phyloP scores from a whole-genome alignment of 2,113 vertebrate species.

The Cyprinus carpio region DNA sequence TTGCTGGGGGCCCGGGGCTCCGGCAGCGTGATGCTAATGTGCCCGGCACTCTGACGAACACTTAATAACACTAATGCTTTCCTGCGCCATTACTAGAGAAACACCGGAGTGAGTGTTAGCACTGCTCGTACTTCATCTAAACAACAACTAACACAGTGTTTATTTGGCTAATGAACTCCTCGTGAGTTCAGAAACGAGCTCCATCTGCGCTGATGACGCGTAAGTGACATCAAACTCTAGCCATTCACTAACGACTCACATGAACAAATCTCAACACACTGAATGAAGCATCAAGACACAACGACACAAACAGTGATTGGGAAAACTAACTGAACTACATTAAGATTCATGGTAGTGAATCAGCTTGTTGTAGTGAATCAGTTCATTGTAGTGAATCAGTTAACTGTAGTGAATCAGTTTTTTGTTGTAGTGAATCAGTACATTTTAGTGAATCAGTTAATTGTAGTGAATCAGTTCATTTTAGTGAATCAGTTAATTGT shows the following conservation, averaged over 20 bases:
- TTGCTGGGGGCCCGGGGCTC: constrained; percentile 65
- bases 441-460: no score
- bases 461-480: no score
- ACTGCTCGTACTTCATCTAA: constrained; percentile 10
- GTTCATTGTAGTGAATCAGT: no score
- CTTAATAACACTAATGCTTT: constrained; percentile 58
- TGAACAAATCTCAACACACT: not conserved
- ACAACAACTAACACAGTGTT: constrained; percentile 51
- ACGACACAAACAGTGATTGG: no score
- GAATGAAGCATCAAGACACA: not conserved
- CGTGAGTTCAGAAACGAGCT: not conserved
- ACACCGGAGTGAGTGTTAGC: not conserved
- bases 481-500: no score
- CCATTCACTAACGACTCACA: not conserved
- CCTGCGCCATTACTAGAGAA: constrained; percentile 53
- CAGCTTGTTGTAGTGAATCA: no score
- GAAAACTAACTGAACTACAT: no score
- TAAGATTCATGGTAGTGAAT: no score
- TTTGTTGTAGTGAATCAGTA: no score
- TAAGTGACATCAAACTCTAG: no score
- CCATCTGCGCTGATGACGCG: not conserved
- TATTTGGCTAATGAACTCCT: constrained; percentile 53
- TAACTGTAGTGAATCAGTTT: no score
- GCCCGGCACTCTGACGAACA: constrained; percentile 47
- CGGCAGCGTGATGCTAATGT: constrained; percentile 59